Evolutionary conservation across 1,140 invertebrate species (phyloP).

Genomic region (Drosophila ananassae): DNA sequence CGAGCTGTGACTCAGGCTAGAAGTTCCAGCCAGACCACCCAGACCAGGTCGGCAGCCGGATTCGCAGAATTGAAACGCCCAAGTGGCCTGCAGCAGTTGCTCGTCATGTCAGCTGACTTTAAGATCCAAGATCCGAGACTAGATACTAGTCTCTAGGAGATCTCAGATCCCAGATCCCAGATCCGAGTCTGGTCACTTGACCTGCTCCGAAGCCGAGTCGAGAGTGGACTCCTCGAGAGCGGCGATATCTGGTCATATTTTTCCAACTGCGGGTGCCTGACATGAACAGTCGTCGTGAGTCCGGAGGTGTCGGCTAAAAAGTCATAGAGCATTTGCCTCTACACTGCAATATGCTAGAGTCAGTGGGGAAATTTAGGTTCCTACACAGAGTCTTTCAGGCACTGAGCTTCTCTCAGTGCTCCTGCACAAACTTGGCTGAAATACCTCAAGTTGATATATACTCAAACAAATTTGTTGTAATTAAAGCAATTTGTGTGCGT

Average conservation of each 20-base stretch:
- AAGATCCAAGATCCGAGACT: constrained; percentile 12
- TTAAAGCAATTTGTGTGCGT: constrained; percentile 82
- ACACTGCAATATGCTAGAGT: not conserved
- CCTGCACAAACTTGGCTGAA: constrained; percentile 9
- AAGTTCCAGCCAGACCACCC: constrained; percentile 50
- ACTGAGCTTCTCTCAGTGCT: constrained; percentile 24
- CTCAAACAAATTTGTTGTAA: constrained; percentile 78
- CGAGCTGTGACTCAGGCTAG: constrained; percentile 36
- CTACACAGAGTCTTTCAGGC: not conserved
- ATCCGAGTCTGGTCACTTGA: constrained; percentile 30
- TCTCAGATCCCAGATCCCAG: constrained; percentile 27
- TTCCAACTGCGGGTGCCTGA: constrained; percentile 74
- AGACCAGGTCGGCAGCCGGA: constrained; percentile 31
- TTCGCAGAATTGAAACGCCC: constrained; percentile 53
- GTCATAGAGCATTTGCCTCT: constrained; percentile 42
- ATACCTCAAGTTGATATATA: constrained; percentile 64
- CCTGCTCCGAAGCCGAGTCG: not conserved
- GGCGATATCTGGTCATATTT: constrained; percentile 50
- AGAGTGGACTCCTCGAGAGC: constrained; percentile 31
- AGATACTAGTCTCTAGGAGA: constrained; percentile 21
- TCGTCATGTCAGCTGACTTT: constrained; percentile 36
- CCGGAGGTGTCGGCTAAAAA: constrained; percentile 38
- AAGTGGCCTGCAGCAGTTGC: constrained; percentile 38
- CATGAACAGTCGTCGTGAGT: constrained; percentile 50
- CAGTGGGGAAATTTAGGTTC: not conserved